A percentile compares a stretch with the other conserved stretches of the same genome.
Conservation (phyloP, 92 coral and sea anemone species). For the Chrysogorgia sp. region DNA sequence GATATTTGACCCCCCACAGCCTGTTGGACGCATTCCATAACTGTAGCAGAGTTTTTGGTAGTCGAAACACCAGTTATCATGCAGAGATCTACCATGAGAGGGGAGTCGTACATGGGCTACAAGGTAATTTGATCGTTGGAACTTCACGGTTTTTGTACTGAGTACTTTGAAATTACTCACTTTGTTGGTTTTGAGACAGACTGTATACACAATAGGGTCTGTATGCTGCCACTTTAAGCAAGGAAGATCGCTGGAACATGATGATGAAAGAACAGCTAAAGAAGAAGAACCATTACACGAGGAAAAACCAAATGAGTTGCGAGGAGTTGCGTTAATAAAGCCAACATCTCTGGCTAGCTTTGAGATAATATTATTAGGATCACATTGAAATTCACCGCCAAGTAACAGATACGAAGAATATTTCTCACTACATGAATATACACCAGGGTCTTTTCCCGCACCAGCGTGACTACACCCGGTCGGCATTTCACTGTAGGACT, state of each 20-base stretch:
- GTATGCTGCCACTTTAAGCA: constrained; percentile 17
- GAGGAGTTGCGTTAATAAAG: constrained; percentile 38
- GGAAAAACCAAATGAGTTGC: constrained; percentile 62
- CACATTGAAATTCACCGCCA: constrained; percentile 44
- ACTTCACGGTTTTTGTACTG: constrained; percentile 9
- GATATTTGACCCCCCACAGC: constrained; percentile 31
- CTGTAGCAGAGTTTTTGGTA: constrained; percentile 61
- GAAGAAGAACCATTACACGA: constrained; percentile 47
- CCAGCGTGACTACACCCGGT: constrained; percentile 56
- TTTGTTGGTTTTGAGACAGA: constrained; percentile 44
- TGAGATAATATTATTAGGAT: constrained; percentile 59
- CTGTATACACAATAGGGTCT: constrained; percentile 54
- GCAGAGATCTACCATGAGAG: constrained; percentile 44
- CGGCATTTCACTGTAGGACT: constrained; percentile 55
- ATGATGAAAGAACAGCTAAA: constrained; percentile 27
- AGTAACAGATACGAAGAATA: constrained; percentile 50
- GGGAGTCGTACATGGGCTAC: constrained; percentile 55
- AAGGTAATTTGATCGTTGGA: constrained; percentile 11
- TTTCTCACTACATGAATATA: constrained; percentile 39
- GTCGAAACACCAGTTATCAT: constrained; percentile 66
- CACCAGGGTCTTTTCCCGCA: constrained; percentile 2
- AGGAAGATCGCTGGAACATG: constrained; percentile 9
- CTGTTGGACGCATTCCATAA: constrained; percentile 60
- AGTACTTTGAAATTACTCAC: constrained; percentile 56
- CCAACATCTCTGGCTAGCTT: constrained; percentile 58